These are phyloP conservation scores for Leptosomus discolor DNA, from an alignment of 2,113 vertebrate species.

Conservation along the genomic window DNA sequence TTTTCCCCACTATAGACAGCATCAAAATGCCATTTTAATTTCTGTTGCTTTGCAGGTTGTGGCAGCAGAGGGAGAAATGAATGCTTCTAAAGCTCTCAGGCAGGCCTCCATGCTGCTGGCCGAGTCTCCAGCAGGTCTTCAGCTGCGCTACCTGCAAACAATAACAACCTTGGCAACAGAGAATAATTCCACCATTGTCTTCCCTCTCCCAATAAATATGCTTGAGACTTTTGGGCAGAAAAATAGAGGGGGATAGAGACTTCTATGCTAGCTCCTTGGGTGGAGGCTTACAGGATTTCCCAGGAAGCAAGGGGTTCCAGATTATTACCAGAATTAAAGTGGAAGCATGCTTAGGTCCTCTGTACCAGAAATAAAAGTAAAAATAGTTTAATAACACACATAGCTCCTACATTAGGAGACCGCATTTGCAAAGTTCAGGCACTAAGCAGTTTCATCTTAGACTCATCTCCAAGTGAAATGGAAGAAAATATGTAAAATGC, in stretches of 20 bases:
- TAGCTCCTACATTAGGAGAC: neutral
- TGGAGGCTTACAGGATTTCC: neutral
- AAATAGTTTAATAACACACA: neutral
- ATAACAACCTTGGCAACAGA: slow-evolving; percentile 80
- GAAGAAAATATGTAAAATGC: neutral
- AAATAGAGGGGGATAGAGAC: neutral
- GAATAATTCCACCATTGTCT: slow-evolving; percentile 89
- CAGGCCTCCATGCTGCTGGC: slow-evolving; percentile 82
- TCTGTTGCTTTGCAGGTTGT: slow-evolving; percentile 46
- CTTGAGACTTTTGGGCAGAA: slow-evolving; percentile 65
- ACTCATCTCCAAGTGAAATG: neutral
- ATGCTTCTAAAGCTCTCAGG: slow-evolving; percentile 84
- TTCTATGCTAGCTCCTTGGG: neutral
- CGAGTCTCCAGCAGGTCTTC: slow-evolving; percentile 79
- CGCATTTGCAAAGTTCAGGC: neutral
- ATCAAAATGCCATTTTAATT: neutral
- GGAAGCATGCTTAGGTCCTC: neutral
- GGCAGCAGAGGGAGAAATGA: slow-evolving; percentile 79
- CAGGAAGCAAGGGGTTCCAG: neutral
- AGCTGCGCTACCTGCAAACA: slow-evolving; percentile 85
- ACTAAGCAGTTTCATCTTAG: neutral
- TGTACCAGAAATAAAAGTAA: neutral
- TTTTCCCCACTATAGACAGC: neutral
- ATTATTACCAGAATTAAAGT: neutral
- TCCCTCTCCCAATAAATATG: slow-evolving; percentile 85